Percentiles rank a stretch among this genome's conserved stretches.
phyloP scores from a whole-genome alignment of 2,113 vertebrate genomes.

The Coracopsis vasa region DNA sequence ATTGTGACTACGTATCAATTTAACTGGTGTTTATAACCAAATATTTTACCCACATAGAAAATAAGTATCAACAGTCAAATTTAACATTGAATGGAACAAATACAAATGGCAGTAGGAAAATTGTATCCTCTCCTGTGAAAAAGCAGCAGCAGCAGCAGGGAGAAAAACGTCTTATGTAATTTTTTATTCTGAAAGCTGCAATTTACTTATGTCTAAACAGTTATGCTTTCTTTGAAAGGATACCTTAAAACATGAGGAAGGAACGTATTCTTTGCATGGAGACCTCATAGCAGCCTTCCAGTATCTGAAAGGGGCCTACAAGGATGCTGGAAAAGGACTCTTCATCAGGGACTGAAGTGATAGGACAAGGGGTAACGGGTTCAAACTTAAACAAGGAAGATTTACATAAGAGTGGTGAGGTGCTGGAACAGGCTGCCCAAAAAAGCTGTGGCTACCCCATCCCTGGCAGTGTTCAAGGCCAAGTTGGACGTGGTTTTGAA shows the following conservation, averaged over 20 bases:
- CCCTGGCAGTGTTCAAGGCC: not conserved
- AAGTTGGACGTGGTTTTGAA: not conserved
- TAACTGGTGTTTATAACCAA: not conserved
- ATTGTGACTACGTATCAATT: not conserved
- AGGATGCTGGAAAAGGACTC: not conserved
- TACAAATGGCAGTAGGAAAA: not conserved
- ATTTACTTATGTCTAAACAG: not conserved
- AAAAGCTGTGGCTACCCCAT: not conserved
- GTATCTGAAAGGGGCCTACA: not conserved
- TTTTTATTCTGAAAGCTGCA: not conserved
- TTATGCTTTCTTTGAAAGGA: not conserved
- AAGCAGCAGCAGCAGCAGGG: not conserved
- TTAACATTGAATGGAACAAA: not conserved
- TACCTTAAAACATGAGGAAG: not conserved
- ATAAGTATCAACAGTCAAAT: not conserved
- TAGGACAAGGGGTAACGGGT: not conserved
- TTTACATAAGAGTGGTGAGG: not conserved
- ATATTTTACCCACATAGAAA: not conserved
- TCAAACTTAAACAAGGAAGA: not conserved
- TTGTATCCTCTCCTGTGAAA: not conserved
- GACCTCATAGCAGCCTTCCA: not conserved
- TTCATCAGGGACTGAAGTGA: not conserved
- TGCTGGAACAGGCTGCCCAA: not conserved
- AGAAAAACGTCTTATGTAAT: not conserved
- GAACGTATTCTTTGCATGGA: not conserved